Evolutionary conservation across 2,797 vertebrate species (phyloP).

Genomic region (Lacerta agilis): DNA sequence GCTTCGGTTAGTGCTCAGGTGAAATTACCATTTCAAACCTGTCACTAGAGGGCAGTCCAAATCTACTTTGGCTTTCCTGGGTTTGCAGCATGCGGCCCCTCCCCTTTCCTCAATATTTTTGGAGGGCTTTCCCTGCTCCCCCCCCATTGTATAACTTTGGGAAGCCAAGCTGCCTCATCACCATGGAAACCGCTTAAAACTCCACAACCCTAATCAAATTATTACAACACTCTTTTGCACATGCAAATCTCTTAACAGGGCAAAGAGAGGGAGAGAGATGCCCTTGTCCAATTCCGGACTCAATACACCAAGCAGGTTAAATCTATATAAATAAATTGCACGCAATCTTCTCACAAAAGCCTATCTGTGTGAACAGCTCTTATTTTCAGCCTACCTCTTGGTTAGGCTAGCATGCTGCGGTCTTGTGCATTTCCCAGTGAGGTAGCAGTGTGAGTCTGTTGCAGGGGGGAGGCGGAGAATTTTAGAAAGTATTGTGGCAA

Average conservation of each 20-base stretch:
- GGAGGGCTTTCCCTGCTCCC: background rate
- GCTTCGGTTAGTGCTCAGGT: background rate
- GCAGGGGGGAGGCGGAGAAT: no score
- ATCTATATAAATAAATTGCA: background rate
- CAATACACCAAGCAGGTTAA: background rate
- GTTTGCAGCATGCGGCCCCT: background rate
- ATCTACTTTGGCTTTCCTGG: background rate
- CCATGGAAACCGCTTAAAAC: background rate
- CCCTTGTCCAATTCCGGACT: background rate
- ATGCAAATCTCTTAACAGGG: background rate
- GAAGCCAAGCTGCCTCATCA: background rate
- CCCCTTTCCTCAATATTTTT: background rate
- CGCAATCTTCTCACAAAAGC: background rate
- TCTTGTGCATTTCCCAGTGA: no score
- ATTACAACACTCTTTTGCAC: background rate
- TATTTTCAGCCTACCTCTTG: background rate
- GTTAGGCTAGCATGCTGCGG: no score
- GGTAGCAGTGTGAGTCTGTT: no score
- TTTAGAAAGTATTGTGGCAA: no score
- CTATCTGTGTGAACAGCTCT: background rate
- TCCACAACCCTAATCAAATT: background rate
- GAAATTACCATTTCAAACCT: background rate
- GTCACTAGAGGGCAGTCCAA: conserved; percentile 33
- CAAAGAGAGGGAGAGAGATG: background rate
- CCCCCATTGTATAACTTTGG: background rate